These are phyloP conservation scores for Apomyelois bistriatella DNA, from an alignment of 2,888 invertebrate species.

Conservation along the genomic window DNA sequence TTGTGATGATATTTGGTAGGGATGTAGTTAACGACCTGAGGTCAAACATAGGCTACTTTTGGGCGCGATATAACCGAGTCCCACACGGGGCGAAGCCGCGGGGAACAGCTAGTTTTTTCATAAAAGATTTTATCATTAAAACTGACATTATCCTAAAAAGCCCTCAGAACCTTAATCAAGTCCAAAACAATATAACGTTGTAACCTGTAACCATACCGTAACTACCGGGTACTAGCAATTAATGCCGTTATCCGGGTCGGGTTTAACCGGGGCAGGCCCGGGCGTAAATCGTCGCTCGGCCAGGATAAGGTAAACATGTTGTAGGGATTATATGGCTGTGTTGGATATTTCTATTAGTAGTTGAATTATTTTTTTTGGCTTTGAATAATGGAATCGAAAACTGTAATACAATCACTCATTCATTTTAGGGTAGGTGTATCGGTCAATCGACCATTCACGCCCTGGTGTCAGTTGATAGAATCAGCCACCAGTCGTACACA, in stretches of 20 bases:
- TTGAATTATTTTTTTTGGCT: neutral
- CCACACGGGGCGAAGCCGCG: too few relatives aligned
- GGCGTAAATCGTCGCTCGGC: constrained; percentile 2
- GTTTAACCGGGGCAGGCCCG: neutral
- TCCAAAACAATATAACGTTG: constrained; percentile 2
- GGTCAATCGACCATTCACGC: too few relatives aligned
- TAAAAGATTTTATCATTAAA: neutral
- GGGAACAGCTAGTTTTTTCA: neutral
- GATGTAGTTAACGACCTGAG: too few relatives aligned
- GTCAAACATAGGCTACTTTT: too few relatives aligned
- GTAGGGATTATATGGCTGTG: neutral
- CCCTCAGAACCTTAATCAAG: neutral
- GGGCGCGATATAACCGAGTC: too few relatives aligned
- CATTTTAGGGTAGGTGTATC: too few relatives aligned
- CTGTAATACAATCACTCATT: too few relatives aligned
- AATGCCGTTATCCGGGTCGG: constrained; percentile 4
- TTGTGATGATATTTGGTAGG: too few relatives aligned
- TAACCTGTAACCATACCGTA: neutral
- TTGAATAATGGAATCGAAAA: too few relatives aligned
- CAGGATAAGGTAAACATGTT: neutral
- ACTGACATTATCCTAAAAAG: neutral
- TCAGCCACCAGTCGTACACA: too few relatives aligned
- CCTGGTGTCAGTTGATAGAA: too few relatives aligned
- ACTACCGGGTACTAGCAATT: neutral
- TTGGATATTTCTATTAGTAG: neutral